phyloP scores from a whole-genome alignment of 2,888 invertebrate species.

The Spodoptera exigua region DNA sequence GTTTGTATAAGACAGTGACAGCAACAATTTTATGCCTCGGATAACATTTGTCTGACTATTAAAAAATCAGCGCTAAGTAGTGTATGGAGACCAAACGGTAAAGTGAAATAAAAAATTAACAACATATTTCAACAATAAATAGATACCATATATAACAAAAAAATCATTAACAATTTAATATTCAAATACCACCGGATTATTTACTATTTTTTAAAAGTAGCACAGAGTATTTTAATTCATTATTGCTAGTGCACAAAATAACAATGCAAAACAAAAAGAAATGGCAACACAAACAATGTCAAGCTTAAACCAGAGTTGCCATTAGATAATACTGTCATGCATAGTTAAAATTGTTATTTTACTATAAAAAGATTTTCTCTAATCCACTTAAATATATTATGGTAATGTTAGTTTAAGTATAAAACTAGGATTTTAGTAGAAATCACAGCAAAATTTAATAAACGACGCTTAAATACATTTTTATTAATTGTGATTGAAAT shows the following conservation, averaged over 20 bases:
- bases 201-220: constrained; percentile 44
- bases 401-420: constrained; percentile 44
- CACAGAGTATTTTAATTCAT: constrained; percentile 55
- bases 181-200: constrained; percentile 37
- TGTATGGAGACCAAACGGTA: constrained; percentile 37
- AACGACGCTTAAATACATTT: constrained; percentile 51
- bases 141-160: constrained; percentile 28
- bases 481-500: constrained; percentile 60
- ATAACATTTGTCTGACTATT: no score
- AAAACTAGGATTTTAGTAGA: constrained; percentile 70
- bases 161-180: constrained; percentile 23
- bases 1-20: no score
- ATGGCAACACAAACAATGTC: constrained; percentile 34
- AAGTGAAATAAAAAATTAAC: constrained; percentile 53
- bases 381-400: constrained; percentile 45
- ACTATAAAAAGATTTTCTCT: constrained; percentile 24
- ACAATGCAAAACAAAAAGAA: constrained; percentile 24
- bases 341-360: constrained; percentile 13
- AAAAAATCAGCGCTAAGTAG: no score
- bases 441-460: constrained; percentile 83
- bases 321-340: constrained; percentile 21
- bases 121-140: constrained; percentile 49
- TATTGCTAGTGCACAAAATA: constrained; percentile 39
- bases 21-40: no score
- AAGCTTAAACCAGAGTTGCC: constrained; percentile 19